phyloP scores from a whole-genome alignment of 2,888 invertebrate genomes.

The Drosophila percnosoma region DNA sequence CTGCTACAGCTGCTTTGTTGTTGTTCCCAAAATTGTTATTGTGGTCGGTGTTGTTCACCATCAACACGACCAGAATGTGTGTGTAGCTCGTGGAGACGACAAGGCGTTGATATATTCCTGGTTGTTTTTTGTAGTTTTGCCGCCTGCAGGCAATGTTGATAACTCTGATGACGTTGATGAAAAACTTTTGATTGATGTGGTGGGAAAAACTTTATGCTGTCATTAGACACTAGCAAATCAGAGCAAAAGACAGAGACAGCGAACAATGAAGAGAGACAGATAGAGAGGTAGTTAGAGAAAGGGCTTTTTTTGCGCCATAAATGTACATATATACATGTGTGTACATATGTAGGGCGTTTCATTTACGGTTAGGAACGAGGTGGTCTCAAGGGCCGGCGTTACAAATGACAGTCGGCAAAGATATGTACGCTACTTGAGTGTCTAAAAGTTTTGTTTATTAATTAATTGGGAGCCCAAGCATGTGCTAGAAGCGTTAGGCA shows the following conservation, averaged over 20 bases:
- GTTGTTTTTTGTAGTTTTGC: constrained; percentile 54
- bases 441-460: constrained; percentile 75
- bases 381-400: constrained; percentile 38
- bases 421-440: constrained; percentile 47
- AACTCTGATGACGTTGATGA: constrained; percentile 82
- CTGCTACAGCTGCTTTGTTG: constrained; percentile 26
- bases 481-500: constrained; percentile 8
- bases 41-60: constrained; percentile 17
- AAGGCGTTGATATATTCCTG: constrained; percentile 56
- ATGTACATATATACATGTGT: constrained; percentile 14
- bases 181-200: constrained; percentile 82
- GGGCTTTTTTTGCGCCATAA: constrained; percentile 27
- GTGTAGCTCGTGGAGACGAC: constrained; percentile 27
- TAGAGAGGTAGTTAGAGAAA: constrained; percentile 5
- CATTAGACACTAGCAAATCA: constrained; percentile 70
- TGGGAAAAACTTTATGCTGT: constrained; percentile 79
- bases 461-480: constrained; percentile 67
- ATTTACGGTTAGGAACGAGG: constrained; percentile 10
- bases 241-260: constrained; percentile 13
- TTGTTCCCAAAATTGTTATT: constrained; percentile 17
- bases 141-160: constrained; percentile 74
- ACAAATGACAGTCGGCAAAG: constrained; percentile 69
- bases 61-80: constrained; percentile 52
- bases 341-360: constrained; percentile 18
- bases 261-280: neutral